A percentile compares a stretch with the other conserved stretches of the same genome.
phyloP scores from a whole-genome alignment of 2,113 vertebrate genomes.

The Willisornis vidua region DNA sequence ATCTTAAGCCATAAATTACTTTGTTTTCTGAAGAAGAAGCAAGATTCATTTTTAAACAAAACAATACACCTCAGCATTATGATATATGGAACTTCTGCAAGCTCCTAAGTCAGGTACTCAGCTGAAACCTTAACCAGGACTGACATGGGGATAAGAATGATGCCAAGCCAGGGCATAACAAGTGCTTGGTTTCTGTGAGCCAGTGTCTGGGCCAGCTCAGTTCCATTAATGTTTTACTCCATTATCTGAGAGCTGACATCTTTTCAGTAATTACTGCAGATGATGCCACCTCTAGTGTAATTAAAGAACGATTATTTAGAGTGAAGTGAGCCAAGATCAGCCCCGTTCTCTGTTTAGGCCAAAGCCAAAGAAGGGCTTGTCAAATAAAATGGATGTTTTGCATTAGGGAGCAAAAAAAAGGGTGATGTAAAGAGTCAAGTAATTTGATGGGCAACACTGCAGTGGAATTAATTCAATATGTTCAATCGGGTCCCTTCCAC shows the following conservation, averaged over 20 bases:
- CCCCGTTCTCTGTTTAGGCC: constrained; percentile 75
- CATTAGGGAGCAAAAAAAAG: constrained; percentile 70
- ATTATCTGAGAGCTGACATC: constrained; percentile 80
- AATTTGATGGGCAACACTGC: constrained; percentile 53
- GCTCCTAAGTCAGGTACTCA: background rate
- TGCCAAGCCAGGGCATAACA: background rate
- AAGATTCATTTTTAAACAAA: background rate
- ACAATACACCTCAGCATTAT: background rate
- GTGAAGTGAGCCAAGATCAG: constrained; percentile 80
- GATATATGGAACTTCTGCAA: background rate
- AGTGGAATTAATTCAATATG: constrained; percentile 63
- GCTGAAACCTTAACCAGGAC: background rate
- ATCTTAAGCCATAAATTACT: background rate
- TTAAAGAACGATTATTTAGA: constrained; percentile 86
- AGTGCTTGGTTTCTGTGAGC: background rate
- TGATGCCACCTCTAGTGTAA: constrained; percentile 84
- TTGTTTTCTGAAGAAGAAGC: background rate
- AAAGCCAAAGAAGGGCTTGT: constrained; percentile 76
- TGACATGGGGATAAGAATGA: background rate
- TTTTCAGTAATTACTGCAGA: constrained; percentile 84
- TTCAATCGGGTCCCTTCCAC: constrained; percentile 58
- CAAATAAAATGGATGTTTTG: constrained; percentile 79
- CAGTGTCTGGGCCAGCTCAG: constrained; percentile 33
- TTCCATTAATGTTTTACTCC: constrained; percentile 73
- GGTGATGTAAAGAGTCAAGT: constrained; percentile 46